Evolutionary conservation across 2,113 vertebrate species (phyloP).

Genomic region (Xyliphius kryptos): DNA sequence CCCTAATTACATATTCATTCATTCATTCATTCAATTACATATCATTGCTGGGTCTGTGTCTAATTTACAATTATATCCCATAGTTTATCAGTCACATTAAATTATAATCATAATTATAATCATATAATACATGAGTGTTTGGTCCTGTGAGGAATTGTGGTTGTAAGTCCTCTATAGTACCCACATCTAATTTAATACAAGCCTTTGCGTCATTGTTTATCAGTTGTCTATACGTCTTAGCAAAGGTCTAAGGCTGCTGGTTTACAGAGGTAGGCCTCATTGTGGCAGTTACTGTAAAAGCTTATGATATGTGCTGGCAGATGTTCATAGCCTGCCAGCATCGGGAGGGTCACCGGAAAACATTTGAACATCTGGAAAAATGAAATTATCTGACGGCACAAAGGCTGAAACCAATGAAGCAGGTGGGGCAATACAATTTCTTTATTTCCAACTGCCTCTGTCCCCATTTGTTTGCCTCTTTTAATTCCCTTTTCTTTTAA

Average conservation of each 20-base stretch:
- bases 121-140: no score
- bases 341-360: slow-evolving; percentile 18
- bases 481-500: slow-evolving; percentile 5
- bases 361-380: slow-evolving; percentile 34
- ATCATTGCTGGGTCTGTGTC: no score
- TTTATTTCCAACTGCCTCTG: background rate
- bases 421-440: slow-evolving; percentile 9
- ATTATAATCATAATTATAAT: no score
- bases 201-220: slow-evolving; percentile 14
- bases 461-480: slow-evolving; percentile 1
- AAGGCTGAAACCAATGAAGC: slow-evolving; percentile 18
- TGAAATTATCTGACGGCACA: slow-evolving; percentile 13
- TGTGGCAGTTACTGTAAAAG: slow-evolving; percentile 18
- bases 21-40: no score
- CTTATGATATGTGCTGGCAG: slow-evolving; percentile 30
- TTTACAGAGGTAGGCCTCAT: slow-evolving; percentile 14
- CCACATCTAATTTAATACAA: slow-evolving; percentile 19
- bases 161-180: background rate
- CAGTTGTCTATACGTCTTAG: slow-evolving; percentile 24
- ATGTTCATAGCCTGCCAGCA: slow-evolving; percentile 18
- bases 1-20: no score
- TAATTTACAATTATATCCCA: no score
- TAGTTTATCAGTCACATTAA: no score
- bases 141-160: background rate
- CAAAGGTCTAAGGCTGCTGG: background rate